These are phyloP conservation scores for Phyllopteryx taeniolatus DNA, from an alignment of 2,113 vertebrate genomes.

Conservation along the genomic window DNA sequence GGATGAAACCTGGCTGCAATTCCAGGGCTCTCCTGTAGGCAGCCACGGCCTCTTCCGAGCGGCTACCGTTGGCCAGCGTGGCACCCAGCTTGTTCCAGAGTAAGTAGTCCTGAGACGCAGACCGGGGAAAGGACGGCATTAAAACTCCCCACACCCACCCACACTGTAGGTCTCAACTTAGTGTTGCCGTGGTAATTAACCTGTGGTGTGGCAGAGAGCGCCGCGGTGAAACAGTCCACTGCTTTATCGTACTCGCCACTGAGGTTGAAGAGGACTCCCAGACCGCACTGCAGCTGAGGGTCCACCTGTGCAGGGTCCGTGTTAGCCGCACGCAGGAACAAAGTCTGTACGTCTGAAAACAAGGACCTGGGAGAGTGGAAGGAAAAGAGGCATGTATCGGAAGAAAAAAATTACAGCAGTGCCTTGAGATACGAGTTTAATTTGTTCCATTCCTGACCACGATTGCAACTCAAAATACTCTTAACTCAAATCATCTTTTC, in stretches of 20 bases:
- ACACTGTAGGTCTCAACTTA: neutral
- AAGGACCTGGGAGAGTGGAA: slow-evolving; percentile 73
- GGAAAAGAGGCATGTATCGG: neutral
- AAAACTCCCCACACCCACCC: neutral
- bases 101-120: slow-evolving; percentile 84
- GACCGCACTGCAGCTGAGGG: slow-evolving; percentile 93
- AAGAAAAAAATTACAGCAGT: too few relatives aligned
- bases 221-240: slow-evolving; percentile 93
- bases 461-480: too few relatives aligned
- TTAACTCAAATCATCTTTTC: too few relatives aligned
- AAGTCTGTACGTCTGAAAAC: slow-evolving; percentile 89
- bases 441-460: too few relatives aligned
- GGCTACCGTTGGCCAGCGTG: slow-evolving; percentile 92
- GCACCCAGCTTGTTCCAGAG: slow-evolving; percentile 97
- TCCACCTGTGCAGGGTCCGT: slow-evolving; percentile 83
- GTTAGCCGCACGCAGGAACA: slow-evolving; percentile 87
- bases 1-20: slow-evolving; percentile 93
- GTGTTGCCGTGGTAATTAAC: slow-evolving; percentile 59
- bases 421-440: too few relatives aligned
- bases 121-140: too few relatives aligned
- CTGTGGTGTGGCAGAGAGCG: slow-evolving; percentile 87
- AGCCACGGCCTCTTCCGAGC: slow-evolving; percentile 92
- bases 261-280: slow-evolving; percentile 97
- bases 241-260: slow-evolving; percentile 97
- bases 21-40: slow-evolving; percentile 90